Evolutionary conservation across 2,888 invertebrate species (phyloP), one percentile per base, ranked within the genome.

Genomic region (Patella caerulea): DNA sequence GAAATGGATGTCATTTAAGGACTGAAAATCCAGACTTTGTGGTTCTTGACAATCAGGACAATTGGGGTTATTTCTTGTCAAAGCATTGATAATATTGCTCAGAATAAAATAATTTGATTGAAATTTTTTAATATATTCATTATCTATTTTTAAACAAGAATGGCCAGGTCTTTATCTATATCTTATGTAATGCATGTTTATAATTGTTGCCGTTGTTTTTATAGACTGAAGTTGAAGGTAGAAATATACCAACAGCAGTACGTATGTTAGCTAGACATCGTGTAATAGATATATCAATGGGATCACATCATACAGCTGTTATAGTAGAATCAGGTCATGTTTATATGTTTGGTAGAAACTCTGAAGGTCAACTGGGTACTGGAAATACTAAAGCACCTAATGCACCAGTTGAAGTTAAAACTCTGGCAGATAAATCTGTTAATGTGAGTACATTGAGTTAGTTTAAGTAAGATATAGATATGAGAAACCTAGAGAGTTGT

Each of bases 291-390:
- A 93, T 94, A 3, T 93, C 94, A 72, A 93, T 95, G 87, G 95
- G 95, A 0, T 89, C 91, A 12, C 92, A 93, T 72, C 95, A 95
- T 88, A 93, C 94, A 1, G 94, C 94, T 9, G 93, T 94, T 71
- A 91, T 95, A 7, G 93, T 94, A 0, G 94, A 94, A 86, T 93
- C 94, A 29, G 94, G 95, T 1, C 93, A 93, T 85, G 93, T 95
- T 14, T 93, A 94, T 78, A 94, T 94, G 3, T 93, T 95, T 90
- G 95, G 95, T 0, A 91, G 93, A n/a, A 95, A 95, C 88, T 88
- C 91, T 1, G 93, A 94, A 75, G 94, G 94, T 4, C 95, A 95
- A 87, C 92, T 94, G 1, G 95, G 95, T 19, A 92, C 90, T 59
- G 93, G 92, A 3, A 91, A 92, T 82, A 87, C 89, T 15, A 91